phyloP scores from a whole-genome alignment of 2,113 vertebrate species.

The Balaeniceps rex region DNA sequence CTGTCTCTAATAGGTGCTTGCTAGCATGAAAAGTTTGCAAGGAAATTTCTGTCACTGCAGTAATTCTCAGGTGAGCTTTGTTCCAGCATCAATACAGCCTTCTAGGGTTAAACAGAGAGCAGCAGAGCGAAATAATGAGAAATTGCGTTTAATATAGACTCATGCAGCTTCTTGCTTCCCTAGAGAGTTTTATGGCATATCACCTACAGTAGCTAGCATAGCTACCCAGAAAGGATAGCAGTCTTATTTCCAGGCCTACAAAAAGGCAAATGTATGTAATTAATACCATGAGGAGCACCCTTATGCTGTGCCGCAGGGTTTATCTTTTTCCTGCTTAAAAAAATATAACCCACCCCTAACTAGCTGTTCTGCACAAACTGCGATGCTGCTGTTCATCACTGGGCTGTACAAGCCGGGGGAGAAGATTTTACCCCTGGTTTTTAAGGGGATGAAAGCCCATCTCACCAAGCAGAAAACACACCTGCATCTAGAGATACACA shows the following conservation, averaged over 20 bases:
- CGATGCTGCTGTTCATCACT: not conserved
- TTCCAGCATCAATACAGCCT: not conserved
- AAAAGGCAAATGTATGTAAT: not conserved
- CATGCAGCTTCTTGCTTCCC: not conserved
- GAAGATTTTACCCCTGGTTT: not conserved
- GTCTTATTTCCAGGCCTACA: not conserved
- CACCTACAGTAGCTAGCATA: fast-evolving
- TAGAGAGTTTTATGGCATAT: not conserved
- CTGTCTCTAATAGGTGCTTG: not conserved
- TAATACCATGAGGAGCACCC: not conserved
- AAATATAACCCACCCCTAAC: no score
- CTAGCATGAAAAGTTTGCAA: not conserved
- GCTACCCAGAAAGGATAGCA: not conserved
- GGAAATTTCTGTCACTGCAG: not conserved
- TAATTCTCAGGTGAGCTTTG: not conserved
- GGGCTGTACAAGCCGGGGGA: not conserved
- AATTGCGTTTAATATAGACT: not conserved
- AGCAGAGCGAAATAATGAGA: not conserved
- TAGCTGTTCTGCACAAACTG: not conserved
- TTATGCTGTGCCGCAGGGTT: not conserved
- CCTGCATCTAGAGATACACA: not conserved
- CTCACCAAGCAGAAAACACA: not conserved
- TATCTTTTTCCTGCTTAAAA: not conserved
- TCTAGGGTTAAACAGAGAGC: not conserved
- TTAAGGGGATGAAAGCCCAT: not conserved